Conservation (phyloP, 2,888 invertebrate species). For the Bugula neritina region DNA sequence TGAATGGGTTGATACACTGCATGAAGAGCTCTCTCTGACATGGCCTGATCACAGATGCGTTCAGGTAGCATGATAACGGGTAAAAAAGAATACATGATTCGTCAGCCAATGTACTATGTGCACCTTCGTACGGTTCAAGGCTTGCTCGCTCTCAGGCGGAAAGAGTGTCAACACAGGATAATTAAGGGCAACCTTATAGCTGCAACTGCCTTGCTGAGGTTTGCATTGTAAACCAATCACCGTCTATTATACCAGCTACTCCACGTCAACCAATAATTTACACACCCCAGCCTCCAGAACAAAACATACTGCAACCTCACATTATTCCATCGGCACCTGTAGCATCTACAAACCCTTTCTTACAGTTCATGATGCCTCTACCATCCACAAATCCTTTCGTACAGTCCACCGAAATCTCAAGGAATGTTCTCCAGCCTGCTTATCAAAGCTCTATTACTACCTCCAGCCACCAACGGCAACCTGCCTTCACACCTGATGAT, state of each 20-base stretch:
- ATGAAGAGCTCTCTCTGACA: too few relatives aligned
- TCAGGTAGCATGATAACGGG: too few relatives aligned
- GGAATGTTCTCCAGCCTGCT: not conserved
- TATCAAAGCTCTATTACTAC: slow-evolving; percentile 5
- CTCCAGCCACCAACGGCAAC: not conserved
- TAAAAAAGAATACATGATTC: too few relatives aligned
- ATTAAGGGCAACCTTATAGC: too few relatives aligned
- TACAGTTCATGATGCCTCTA: not conserved
- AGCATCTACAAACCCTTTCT: not conserved
- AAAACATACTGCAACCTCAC: not conserved
- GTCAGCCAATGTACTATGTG: too few relatives aligned
- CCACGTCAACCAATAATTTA: not conserved
- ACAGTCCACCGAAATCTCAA: not conserved
- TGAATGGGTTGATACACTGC: too few relatives aligned
- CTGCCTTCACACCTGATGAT: slow-evolving; percentile 24
- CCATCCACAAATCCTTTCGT: not conserved
- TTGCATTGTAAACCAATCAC: slow-evolving; percentile 1
- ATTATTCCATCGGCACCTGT: not conserved
- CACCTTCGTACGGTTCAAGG: too few relatives aligned
- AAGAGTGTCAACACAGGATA: too few relatives aligned
- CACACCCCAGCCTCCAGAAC: not conserved
- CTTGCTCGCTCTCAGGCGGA: too few relatives aligned
- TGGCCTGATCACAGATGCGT: too few relatives aligned
- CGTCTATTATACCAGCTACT: not conserved
- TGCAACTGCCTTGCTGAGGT: too few relatives aligned